phyloP scores from a whole-genome alignment of 2,113 vertebrate species.

The Nettapus auritus region DNA sequence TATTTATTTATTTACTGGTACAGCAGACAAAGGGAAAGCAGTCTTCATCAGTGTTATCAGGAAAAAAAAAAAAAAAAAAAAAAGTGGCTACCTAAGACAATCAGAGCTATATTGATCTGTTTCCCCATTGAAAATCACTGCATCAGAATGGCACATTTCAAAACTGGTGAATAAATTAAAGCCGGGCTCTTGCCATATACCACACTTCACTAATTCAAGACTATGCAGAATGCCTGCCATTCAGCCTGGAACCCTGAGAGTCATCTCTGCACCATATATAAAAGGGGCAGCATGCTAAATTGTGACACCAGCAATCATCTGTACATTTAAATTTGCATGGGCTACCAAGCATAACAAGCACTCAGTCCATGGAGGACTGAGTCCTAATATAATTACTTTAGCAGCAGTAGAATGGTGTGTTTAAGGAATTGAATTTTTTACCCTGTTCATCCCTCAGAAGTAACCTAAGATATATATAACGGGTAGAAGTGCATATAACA shows the following conservation, averaged over 20 bases:
- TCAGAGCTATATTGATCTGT: not conserved
- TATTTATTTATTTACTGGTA: not conserved
- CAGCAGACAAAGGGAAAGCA: not conserved
- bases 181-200: not conserved
- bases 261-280: not conserved
- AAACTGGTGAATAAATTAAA: not conserved
- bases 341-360: not conserved
- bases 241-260: not conserved
- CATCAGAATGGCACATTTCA: not conserved
- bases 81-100: not conserved
- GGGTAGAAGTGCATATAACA: not conserved
- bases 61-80: not conserved
- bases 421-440: not conserved
- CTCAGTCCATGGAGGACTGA: not conserved
- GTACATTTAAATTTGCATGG: not conserved
- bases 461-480: not conserved
- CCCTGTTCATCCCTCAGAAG: not conserved
- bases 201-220: not conserved
- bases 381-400: not conserved
- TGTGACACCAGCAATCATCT: not conserved
- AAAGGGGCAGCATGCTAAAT: constrained; percentile 8
- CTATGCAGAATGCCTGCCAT: not conserved
- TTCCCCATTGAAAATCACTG: not conserved
- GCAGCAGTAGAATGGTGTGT: not conserved
- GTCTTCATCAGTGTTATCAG: not conserved